phyloP scores from a whole-genome alignment of 2,113 vertebrate species.

The Albula glossodonta region DNA sequence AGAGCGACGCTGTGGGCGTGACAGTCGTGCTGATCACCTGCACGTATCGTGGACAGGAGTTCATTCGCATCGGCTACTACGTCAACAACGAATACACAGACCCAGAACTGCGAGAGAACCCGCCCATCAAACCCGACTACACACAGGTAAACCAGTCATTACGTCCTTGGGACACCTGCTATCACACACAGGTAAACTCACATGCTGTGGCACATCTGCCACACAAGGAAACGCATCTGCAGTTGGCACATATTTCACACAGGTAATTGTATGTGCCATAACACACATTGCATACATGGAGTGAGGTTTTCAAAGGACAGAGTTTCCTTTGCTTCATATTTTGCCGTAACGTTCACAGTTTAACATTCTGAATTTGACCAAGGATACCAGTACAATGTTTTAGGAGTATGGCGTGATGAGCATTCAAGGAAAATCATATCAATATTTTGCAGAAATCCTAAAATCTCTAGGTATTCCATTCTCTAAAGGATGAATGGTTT shows the following conservation, averaged over 20 bases:
- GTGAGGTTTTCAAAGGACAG: not conserved
- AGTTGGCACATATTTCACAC: too few species aligned
- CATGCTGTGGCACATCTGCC: not conserved
- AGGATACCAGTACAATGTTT: too few species aligned
- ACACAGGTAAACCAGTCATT: constrained; percentile 71
- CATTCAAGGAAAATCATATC: too few species aligned
- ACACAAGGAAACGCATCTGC: too few species aligned
- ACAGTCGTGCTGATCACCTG: constrained; percentile 91
- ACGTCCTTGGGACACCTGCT: not conserved
- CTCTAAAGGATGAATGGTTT: too few species aligned
- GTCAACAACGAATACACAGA: constrained; percentile 91
- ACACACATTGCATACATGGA: not conserved
- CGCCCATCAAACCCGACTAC: constrained; percentile 84
- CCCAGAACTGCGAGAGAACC: constrained; percentile 85
- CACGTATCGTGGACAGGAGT: constrained; percentile 87
- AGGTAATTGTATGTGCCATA: too few species aligned
- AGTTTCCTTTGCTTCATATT: not conserved
- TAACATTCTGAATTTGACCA: too few species aligned
- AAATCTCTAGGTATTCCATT: too few species aligned
- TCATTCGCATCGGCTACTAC: constrained; percentile 91
- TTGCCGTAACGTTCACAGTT: too few species aligned
- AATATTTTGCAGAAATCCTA: too few species aligned
- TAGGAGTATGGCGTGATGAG: too few species aligned
- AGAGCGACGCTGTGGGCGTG: constrained; percentile 88
- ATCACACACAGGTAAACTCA: too few species aligned